phyloP scores from a whole-genome alignment of 2,113 vertebrate species.

The Lepus timidus region DNA sequence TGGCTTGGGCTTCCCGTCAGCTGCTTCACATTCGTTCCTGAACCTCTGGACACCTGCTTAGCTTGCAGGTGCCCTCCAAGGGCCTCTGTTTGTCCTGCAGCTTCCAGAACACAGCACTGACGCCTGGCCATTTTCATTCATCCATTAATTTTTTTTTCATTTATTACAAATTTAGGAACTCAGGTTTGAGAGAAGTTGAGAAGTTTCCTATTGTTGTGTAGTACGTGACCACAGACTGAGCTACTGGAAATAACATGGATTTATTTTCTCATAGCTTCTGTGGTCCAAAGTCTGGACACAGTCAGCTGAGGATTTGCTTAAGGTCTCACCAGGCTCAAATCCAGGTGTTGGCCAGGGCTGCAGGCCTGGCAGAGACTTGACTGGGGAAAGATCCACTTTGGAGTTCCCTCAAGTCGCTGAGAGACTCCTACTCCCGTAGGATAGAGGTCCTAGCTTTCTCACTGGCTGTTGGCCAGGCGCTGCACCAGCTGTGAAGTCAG shows the following conservation, averaged over 20 bases:
- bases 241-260: not conserved
- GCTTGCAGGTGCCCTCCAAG: not conserved
- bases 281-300: not conserved
- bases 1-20: not conserved
- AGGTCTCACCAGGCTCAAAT: not conserved
- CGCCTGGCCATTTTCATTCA: not conserved
- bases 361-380: too few species aligned
- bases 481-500: not conserved
- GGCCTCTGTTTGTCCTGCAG: not conserved
- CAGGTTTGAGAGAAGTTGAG: not conserved
- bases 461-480: not conserved
- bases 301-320: not conserved
- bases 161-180: not conserved
- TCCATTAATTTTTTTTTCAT: not conserved
- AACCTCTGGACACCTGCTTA: not conserved
- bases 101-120: not conserved
- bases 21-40: not conserved
- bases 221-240: not conserved
- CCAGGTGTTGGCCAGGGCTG: not conserved
- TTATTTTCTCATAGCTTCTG: not conserved
- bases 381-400: not conserved
- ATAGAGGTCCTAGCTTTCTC: not conserved
- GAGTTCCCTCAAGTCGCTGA: too few species aligned
- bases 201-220: not conserved
- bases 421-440: too few species aligned